Conservation (phyloP, 2,113 vertebrate species). For the Edolisoma coerulescens region DNA sequence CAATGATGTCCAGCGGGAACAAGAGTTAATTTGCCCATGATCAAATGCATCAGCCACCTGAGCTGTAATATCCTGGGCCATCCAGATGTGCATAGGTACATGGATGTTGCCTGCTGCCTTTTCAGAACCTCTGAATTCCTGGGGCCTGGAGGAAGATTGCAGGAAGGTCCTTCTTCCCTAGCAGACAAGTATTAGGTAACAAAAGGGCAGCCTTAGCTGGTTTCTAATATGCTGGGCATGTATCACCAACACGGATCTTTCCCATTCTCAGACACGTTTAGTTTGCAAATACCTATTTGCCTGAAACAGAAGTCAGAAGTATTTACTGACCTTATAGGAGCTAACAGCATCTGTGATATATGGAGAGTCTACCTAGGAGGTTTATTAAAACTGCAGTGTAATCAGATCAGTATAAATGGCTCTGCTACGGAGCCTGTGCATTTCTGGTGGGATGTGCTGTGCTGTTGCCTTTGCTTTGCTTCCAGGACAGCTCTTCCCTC, state of each 20-base stretch:
- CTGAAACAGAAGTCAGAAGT: neutral
- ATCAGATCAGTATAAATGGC: neutral
- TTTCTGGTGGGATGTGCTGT: neutral
- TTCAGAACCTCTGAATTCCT: neutral
- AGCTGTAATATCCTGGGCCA: neutral
- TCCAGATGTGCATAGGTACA: neutral
- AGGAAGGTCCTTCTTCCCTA: neutral
- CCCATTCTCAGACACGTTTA: neutral
- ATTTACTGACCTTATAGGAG: neutral
- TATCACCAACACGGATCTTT: neutral
- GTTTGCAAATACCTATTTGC: neutral
- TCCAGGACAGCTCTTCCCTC: neutral
- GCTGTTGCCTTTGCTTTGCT: neutral
- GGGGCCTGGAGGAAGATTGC: fast-evolving
- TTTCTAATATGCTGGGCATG: neutral
- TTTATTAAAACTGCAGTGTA: neutral
- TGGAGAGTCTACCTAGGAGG: neutral
- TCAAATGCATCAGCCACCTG: neutral
- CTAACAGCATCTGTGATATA: neutral
- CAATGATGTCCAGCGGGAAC: fast-evolving
- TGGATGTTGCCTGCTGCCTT: neutral
- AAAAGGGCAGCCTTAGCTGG: neutral
- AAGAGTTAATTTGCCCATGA: neutral
- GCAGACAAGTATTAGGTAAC: neutral
- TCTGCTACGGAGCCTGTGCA: fast-evolving